Conservation (phyloP, 1,140 invertebrate species). For the Ruditapes philippinarum region DNA sequence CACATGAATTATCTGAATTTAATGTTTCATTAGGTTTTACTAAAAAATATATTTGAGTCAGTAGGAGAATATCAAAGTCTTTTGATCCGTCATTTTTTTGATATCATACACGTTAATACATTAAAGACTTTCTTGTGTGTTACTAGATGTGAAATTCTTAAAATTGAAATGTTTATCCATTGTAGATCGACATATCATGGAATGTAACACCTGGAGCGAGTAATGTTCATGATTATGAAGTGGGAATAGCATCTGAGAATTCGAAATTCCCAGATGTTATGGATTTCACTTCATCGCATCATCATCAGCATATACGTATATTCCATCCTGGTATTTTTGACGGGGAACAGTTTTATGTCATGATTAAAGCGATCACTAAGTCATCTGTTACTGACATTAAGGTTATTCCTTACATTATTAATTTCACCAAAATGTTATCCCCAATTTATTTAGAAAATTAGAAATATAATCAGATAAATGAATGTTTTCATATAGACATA, state of each 20-base stretch:
- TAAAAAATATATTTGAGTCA: no score
- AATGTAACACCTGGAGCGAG: neutral
- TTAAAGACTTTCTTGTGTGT: no score
- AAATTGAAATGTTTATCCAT: no score
- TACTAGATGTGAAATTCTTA: no score
- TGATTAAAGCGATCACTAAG: constrained; percentile 40
- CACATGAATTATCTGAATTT: no score
- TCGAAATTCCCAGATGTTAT: constrained; percentile 10
- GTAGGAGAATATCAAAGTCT: no score
- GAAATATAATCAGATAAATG: no score
- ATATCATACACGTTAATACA: neutral
- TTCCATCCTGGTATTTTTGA: constrained; percentile 42
- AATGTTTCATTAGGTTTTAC: no score
- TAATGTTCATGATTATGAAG: constrained; percentile 42
- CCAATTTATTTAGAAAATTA: no score
- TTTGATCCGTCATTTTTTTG: neutral
- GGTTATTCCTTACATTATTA: no score
- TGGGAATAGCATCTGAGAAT: constrained; percentile 28
- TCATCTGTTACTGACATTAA: constrained; percentile 15
- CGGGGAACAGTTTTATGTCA: constrained; percentile 28
- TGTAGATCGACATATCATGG: constrained; percentile 39
- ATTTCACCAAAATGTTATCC: no score
- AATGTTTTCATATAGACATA: no score
- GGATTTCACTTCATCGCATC: constrained; percentile 13
- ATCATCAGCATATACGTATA: constrained; percentile 16